Evolutionary conservation across 1,140 invertebrate species (phyloP).

Genomic region (Drosophila grimshawi): DNA sequence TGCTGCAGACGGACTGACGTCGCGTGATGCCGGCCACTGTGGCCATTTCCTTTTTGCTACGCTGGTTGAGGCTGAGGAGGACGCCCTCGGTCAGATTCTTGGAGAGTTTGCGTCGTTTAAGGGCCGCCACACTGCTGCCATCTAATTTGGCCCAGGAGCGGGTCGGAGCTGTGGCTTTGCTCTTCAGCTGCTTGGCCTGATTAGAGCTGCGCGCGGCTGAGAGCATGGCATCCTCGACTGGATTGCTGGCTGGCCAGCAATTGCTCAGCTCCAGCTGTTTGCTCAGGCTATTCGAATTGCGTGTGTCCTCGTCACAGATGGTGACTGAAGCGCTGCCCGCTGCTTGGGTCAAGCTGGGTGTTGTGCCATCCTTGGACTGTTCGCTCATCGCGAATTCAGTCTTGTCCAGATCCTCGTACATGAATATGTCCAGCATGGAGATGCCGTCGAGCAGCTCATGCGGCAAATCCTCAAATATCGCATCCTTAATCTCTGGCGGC

Average conservation of each 20-base stretch:
- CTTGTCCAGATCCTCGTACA: slow-evolving; percentile 87
- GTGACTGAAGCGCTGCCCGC: slow-evolving; percentile 62
- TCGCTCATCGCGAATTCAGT: slow-evolving; percentile 81
- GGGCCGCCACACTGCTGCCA: slow-evolving; percentile 87
- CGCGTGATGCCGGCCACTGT: slow-evolving; percentile 62
- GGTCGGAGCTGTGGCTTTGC: slow-evolving; percentile 87
- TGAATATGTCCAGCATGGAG: slow-evolving; percentile 91
- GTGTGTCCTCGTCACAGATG: slow-evolving; percentile 85
- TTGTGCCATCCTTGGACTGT: slow-evolving; percentile 76
- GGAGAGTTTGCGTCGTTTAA: slow-evolving; percentile 88
- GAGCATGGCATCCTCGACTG: slow-evolving; percentile 88
- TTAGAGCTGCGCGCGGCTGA: slow-evolving; percentile 77
- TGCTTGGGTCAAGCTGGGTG: slow-evolving; percentile 59
- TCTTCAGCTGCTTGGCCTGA: slow-evolving; percentile 86
- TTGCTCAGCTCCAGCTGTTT: slow-evolving; percentile 65
- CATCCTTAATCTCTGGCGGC: slow-evolving; percentile 92
- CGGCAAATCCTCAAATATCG: slow-evolving; percentile 92
- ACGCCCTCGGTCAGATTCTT: slow-evolving; percentile 85
- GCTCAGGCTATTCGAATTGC: slow-evolving; percentile 67
- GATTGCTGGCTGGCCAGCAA: slow-evolving; percentile 86
- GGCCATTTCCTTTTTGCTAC: slow-evolving; percentile 73
- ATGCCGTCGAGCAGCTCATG: slow-evolving; percentile 92
- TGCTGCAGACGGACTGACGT: slow-evolving; percentile 56
- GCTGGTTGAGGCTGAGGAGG: slow-evolving; percentile 84
- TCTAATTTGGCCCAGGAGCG: slow-evolving; percentile 85